Base-by-base conservation (phyloP, 64 coral and sea anemone genomes). In the Exaiptasia diaphana region DNA sequence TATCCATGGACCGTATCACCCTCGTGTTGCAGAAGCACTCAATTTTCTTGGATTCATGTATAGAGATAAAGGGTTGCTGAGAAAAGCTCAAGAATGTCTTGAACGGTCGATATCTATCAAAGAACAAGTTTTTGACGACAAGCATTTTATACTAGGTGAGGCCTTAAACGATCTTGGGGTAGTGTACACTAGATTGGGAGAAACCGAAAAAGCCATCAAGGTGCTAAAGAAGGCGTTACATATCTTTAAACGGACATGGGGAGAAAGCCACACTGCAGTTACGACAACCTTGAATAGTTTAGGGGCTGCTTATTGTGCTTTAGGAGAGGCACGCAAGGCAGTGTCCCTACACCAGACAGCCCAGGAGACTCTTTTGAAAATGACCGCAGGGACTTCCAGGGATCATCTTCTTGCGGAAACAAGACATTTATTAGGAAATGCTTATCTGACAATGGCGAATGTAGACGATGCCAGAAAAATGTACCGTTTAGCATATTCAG, bases 1-100 rank as follows among this genome's bases (percentile, higher is more conserved):
- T 17, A 63, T 73, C 9, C 82, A 86, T 57, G 90, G 90, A 73
- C 14, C 41, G 22, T 74, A 81, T 18, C 90, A 92, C 55, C 90
- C 82, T 36, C 90, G 86, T 42, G 90, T 92, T 45, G 90, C 90
- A 21, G 90, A 92, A n/a, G 82, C 83, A 32, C 38, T 92, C 18
- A 92, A 73, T 38, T 92, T 92, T 65, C 56, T 92, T 13, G 90
- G 90, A 30, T 92, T 92, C 27, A 92, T 92, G 73, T 86, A 92
- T 49, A 75, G 90, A 30, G 90, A 92, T 32, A 38, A 86, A 54
- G 90, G 90, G 31, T 44, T 86, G 20, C 30, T 92, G 68, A 42
- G 53, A 27, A 86, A 92, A 67, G 31, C 90, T 70, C 64, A 70
- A 64, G 67, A 67, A 31, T 11, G 62, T 67, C 53, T 92, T 21